Evolutionary conservation across 53 echinoderm and acorn worm species (phyloP).

Genomic region (Apostichopus leukothele): DNA sequence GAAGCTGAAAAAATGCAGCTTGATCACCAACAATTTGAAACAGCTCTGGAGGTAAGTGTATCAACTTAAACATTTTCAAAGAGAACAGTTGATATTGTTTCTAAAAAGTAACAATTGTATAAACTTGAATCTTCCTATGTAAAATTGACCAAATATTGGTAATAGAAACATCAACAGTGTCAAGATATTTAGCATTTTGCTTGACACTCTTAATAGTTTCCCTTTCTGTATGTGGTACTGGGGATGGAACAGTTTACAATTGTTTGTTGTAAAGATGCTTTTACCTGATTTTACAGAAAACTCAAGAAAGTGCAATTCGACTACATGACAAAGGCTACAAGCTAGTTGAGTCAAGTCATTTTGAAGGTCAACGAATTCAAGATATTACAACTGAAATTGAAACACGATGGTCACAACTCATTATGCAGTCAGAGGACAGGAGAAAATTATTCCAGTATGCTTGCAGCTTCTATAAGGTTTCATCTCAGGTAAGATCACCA

Average conservation of each 20-base stretch:
- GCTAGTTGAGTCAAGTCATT: slow-evolving; percentile 82
- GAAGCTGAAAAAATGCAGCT: slow-evolving; percentile 92
- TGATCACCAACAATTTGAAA: slow-evolving; percentile 97
- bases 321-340: slow-evolving; percentile 91
- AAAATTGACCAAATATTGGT: too few species aligned
- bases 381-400: slow-evolving; percentile 76
- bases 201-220: too few species aligned
- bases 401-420: slow-evolving; percentile 87
- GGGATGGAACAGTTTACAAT: too few species aligned
- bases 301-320: slow-evolving; percentile 99
- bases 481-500: slow-evolving; percentile 79
- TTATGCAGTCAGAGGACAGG: slow-evolving; percentile 90
- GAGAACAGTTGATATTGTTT: too few species aligned
- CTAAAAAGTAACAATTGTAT: too few species aligned
- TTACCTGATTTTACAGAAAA: slow-evolving; percentile 62
- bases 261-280: too few species aligned
- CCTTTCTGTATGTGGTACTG: not conserved
- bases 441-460: slow-evolving; percentile 90
- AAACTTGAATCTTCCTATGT: not conserved
- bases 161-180: too few species aligned
- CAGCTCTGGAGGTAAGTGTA: slow-evolving; percentile 87
- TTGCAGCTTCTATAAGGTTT: slow-evolving; percentile 98
- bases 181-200: too few species aligned
- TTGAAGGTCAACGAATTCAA: slow-evolving; percentile 83
- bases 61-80: not conserved